Percentiles rank a stretch among this genome's conserved stretches.
phyloP scores from a whole-genome alignment of 2,888 invertebrate species.

The Drosophila algonquin region DNA sequence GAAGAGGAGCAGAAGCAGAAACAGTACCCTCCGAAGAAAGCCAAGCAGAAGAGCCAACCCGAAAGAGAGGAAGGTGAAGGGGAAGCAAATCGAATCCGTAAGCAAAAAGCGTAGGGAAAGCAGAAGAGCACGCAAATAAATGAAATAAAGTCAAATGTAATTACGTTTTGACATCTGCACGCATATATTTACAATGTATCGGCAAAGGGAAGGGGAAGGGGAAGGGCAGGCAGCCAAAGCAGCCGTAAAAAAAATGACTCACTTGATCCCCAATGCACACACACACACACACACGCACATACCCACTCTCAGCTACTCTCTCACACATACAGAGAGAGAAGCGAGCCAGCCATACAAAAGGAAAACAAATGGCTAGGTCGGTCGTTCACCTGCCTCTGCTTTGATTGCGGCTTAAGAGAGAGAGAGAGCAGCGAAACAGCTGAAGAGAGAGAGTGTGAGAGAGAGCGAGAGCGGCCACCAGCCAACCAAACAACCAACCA shows the following conservation, averaged over 20 bases:
- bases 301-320: constrained; percentile 32
- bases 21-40: neutral
- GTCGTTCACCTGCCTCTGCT: constrained; percentile 83
- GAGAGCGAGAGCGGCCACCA: constrained; percentile 20
- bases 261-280: constrained; percentile 64
- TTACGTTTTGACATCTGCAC: constrained; percentile 8
- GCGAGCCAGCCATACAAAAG: constrained; percentile 61
- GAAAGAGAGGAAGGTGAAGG: constrained; percentile 11
- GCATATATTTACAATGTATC: neutral
- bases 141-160: constrained; percentile 42
- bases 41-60: neutral
- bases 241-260: constrained; percentile 66
- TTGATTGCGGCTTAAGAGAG: constrained; percentile 48
- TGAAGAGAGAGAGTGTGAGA: constrained; percentile 28
- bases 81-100: constrained; percentile 39
- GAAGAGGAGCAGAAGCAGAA: constrained; percentile 20
- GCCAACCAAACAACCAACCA: constrained; percentile 32
- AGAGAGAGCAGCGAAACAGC: constrained; percentile 28
- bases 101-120: constrained; percentile 52
- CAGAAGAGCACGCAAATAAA: constrained; percentile 29
- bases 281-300: constrained; percentile 30
- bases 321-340: constrained; percentile 31
- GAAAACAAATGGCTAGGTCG: constrained; percentile 84
- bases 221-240: neutral
- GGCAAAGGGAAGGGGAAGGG: neutral